Evolutionary conservation across 2,888 invertebrate genomes (phyloP).

Genomic region (Brassicogethes aeneus): DNA sequence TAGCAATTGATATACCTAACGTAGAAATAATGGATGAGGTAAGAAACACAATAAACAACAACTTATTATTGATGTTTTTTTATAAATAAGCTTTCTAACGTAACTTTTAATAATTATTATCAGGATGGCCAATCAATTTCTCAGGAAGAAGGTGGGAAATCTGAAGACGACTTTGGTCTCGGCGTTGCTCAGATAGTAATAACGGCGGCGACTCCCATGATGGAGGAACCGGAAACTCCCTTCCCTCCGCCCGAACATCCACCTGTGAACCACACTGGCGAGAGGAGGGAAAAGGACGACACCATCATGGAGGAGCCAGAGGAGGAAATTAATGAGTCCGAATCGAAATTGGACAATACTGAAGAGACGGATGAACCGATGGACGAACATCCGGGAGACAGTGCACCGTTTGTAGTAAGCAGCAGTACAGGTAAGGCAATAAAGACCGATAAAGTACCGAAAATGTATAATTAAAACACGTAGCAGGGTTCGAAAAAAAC

Average conservation of each 20-base stretch:
- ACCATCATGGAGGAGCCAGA: conserved; percentile 12
- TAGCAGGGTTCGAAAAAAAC: too few relatives aligned
- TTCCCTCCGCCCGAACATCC: conserved; percentile 56
- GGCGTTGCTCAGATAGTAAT: conserved; percentile 87
- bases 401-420: conserved; percentile 51
- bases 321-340: conserved; percentile 11
- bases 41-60: too few relatives aligned
- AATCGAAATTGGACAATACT: conserved; percentile 9
- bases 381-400: conserved; percentile 50
- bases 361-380: conserved; percentile 27
- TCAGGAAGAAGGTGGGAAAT: conserved; percentile 6
- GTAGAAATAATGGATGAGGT: conserved; percentile 38
- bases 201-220: conserved; percentile 88
- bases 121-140: neutral
- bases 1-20: conserved; percentile 32
- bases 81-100: too few relatives aligned
- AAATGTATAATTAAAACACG: too few relatives aligned
- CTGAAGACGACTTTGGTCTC: conserved; percentile 53
- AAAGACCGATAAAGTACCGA: too few relatives aligned
- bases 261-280: conserved; percentile 24
- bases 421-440: conserved; percentile 36
- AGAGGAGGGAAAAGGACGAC: conserved; percentile 13
- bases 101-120: too few relatives aligned
- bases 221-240: conserved; percentile 73
- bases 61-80: too few relatives aligned